phyloP scores from a whole-genome alignment of 2,888 invertebrate species.

The Nomada fucata region DNA sequence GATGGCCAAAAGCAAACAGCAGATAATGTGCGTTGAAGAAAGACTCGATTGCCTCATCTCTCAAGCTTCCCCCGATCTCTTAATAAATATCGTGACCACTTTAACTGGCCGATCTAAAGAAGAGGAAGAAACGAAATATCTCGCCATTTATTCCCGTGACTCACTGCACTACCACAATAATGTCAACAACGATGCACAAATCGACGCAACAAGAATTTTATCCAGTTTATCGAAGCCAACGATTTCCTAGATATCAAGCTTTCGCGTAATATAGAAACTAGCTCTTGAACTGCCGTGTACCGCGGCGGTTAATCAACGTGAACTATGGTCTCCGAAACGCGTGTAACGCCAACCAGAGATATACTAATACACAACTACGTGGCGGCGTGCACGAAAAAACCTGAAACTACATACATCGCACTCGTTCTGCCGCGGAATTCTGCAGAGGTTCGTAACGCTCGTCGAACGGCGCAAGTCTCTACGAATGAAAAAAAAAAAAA shows the following conservation, averaged over 20 bases:
- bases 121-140: too few species aligned
- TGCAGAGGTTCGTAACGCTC: too few species aligned
- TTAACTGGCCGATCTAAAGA: background rate
- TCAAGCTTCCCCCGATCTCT: background rate
- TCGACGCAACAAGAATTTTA: background rate
- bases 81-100: background rate
- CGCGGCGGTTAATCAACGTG: slow-evolving; percentile 7
- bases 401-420: background rate
- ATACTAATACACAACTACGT: background rate
- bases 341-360: slow-evolving; percentile 2
- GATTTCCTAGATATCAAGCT: background rate
- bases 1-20: background rate
- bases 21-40: slow-evolving; percentile 5
- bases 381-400: background rate
- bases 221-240: slow-evolving; percentile 5
- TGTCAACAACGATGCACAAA: too few species aligned
- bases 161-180: too few species aligned
- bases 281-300: background rate
- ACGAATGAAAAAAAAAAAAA: background rate
- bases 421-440: too few species aligned
- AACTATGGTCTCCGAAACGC: slow-evolving; percentile 16
- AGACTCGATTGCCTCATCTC: slow-evolving; percentile 18
- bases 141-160: too few species aligned
- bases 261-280: background rate
- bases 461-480: too few species aligned